These are phyloP conservation scores for Cephus pulcher DNA, from an alignment of 2,888 invertebrate species.

Conservation along the genomic window DNA sequence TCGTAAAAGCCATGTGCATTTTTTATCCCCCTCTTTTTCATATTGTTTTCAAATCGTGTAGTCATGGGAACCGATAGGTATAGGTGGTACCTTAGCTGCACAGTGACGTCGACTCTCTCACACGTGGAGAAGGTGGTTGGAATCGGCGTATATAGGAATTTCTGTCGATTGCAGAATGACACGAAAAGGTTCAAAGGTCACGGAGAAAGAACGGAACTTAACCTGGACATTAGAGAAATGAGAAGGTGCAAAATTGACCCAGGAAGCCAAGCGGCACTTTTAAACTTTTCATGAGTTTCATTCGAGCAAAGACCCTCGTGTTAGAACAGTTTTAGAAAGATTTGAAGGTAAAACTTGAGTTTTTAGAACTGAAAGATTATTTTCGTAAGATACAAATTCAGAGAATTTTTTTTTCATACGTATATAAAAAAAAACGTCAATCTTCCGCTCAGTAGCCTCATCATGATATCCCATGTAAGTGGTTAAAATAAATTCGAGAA, in stretches of 20 bases:
- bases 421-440: not conserved
- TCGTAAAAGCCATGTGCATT: conserved; percentile 48
- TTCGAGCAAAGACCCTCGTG: not conserved
- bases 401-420: not conserved
- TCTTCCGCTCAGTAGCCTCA: no score
- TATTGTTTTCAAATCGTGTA: conserved; percentile 35
- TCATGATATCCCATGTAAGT: no score
- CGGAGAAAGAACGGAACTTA: not conserved
- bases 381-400: not conserved
- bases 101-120: not conserved
- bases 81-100: not conserved
- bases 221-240: not conserved
- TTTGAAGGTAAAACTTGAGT: not conserved
- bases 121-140: not conserved
- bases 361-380: not conserved
- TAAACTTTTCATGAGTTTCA: not conserved
- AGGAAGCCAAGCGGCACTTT: not conserved
- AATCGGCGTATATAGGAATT: not conserved
- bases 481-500: no score
- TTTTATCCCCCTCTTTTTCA: conserved; percentile 20
- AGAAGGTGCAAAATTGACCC: not conserved
- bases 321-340: not conserved
- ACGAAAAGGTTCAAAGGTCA: not conserved
- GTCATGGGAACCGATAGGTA: conserved; percentile 36
- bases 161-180: not conserved